Conservation (phyloP, 2,797 vertebrate species). For the Sebastes iracundus region DNA sequence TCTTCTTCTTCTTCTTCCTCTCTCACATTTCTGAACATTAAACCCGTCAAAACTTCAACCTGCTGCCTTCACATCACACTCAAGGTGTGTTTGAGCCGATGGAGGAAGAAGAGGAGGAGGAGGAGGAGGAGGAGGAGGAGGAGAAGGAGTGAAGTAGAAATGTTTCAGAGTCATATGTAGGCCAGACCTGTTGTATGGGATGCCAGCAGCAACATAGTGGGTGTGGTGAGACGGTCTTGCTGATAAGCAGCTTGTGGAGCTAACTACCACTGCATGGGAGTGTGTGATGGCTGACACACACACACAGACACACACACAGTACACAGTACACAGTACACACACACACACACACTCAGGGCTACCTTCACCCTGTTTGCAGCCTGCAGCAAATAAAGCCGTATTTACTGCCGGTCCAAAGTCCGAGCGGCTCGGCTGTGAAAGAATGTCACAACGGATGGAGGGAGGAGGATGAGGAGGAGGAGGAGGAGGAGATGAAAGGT, state of each 20-base stretch:
- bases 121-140: too few species aligned
- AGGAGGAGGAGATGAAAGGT: neutral
- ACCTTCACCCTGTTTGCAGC: constrained; percentile 58
- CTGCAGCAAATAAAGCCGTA: constrained; percentile 81
- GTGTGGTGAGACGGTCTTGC: constrained; percentile 67
- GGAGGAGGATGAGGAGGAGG: constrained; percentile 39
- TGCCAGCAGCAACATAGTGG: constrained; percentile 51
- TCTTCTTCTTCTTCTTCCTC: neutral
- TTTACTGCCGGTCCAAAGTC: constrained; percentile 85
- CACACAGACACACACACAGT: neutral
- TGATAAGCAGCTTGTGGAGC: constrained; percentile 75
- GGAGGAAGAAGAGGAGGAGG: neutral
- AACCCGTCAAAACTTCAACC: too few species aligned
- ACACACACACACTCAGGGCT: constrained; percentile 1
- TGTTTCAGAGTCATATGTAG: neutral
- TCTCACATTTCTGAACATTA: neutral
- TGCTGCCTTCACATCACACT: too few species aligned
- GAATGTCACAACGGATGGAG: constrained; percentile 77
- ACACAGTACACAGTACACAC: neutral
- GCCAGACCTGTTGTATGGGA: constrained; percentile 69
- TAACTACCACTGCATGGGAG: constrained; percentile 56
- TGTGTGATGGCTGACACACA: neutral
- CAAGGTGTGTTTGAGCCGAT: neutral
- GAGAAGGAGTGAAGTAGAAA: neutral
- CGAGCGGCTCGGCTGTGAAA: constrained; percentile 78